Percentiles rank a stretch among this genome's conserved stretches.
These are phyloP conservation scores for Propithecus perrieri DNA, from an alignment of 2,797 vertebrate species.

Conservation along the genomic window DNA sequence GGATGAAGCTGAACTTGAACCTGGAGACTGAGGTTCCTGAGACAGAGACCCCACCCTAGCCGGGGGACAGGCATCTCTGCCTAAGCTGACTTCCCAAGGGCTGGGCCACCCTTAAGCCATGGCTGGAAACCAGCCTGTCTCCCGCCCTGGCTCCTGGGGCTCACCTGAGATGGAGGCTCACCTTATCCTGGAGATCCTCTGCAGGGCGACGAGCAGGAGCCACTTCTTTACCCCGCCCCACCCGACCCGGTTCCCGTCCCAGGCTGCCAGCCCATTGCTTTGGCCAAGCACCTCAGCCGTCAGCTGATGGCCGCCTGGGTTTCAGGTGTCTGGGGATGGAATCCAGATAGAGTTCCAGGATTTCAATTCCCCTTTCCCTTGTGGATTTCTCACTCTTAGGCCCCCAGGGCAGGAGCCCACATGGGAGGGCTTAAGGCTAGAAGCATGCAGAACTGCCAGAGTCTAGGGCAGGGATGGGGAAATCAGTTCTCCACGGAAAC, in stretches of 20 bases:
- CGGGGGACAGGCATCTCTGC: not conserved
- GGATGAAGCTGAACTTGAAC: not conserved
- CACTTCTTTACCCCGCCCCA: not conserved
- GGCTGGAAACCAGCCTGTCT: not conserved
- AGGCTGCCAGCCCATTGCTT: not conserved
- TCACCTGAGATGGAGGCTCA: not conserved
- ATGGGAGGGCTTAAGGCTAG: not conserved
- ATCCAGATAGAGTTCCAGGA: slow-evolving; percentile 30
- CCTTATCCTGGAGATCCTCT: not conserved
- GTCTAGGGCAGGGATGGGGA: not conserved
- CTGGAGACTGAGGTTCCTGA: not conserved
- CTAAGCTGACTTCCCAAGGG: slow-evolving; percentile 39
- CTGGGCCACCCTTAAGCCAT: not conserved
- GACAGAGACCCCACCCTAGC: not conserved
- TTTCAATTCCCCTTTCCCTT: slow-evolving; percentile 17
- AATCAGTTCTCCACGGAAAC: not conserved
- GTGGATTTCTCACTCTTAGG: not conserved
- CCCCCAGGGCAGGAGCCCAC: not conserved
- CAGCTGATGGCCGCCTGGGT: not conserved
- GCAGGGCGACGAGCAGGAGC: not conserved
- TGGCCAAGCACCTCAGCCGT: not conserved
- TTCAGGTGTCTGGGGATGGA: slow-evolving; percentile 42
- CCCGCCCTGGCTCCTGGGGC: not conserved
- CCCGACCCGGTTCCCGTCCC: accelerated
- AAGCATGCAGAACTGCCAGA: not conserved